Evolutionary conservation across 2,888 invertebrate genomes (phyloP).

Genomic region (Cephus spinipes): DNA sequence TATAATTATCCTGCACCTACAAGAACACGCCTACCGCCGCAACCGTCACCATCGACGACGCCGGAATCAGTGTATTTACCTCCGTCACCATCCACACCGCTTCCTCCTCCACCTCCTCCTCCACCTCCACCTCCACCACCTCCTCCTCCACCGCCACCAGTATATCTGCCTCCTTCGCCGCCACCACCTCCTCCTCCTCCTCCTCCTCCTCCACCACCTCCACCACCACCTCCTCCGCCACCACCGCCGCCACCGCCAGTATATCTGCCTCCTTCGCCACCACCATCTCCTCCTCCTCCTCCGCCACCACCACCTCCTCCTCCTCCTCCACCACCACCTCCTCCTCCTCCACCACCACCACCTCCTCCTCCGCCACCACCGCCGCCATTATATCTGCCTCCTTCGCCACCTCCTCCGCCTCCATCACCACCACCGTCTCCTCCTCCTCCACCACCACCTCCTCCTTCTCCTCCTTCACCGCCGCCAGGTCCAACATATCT

Average conservation of each 20-base stretch:
- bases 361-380: slow-evolving; percentile 5
- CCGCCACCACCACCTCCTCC: neutral
- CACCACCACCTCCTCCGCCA: accelerated
- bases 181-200: too few relatives aligned
- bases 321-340: neutral
- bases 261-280: too few relatives aligned
- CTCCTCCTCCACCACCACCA: neutral
- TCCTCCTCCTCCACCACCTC: too few relatives aligned
- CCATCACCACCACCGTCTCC: slow-evolving; percentile 21
- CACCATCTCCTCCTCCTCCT: neutral
- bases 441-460: slow-evolving; percentile 15
- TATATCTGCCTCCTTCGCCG: too few relatives aligned
- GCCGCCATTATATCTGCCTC: neutral
- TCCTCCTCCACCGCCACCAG: too few relatives aligned
- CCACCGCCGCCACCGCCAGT: too few relatives aligned
- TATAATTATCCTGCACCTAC: too few relatives aligned
- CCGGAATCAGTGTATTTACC: slow-evolving; percentile 13
- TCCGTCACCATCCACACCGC: neutral
- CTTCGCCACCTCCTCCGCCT: slow-evolving; percentile 9
- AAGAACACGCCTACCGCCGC: too few relatives aligned
- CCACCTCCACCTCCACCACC: too few relatives aligned
- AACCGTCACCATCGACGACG: too few relatives aligned
- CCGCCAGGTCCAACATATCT: slow-evolving; percentile 2
- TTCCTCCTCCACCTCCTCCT: too few relatives aligned
- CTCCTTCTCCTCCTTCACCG: slow-evolving; percentile 18